These are phyloP conservation scores for Manis javanica DNA, from an alignment of 2,797 vertebrate species.

Conservation along the genomic window DNA sequence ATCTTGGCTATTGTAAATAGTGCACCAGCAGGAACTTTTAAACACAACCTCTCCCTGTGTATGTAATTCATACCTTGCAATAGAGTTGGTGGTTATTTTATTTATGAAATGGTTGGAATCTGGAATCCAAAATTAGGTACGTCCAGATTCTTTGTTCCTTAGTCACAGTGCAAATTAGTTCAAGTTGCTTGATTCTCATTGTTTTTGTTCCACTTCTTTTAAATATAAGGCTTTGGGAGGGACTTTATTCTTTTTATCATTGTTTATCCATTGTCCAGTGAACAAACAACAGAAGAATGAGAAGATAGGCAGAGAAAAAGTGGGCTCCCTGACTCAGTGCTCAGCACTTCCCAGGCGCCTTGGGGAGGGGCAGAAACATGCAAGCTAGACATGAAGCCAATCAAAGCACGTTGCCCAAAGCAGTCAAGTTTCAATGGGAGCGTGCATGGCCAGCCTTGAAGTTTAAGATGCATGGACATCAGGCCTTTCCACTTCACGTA, in stretches of 20 bases:
- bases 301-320: constrained; percentile 30
- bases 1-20: too few species aligned
- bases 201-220: constrained; percentile 29
- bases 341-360: constrained; percentile 25
- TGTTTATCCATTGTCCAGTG: not conserved
- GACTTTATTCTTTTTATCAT: constrained; percentile 1
- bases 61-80: not conserved
- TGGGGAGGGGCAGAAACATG: not conserved
- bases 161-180: constrained; percentile 20
- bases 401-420: not conserved
- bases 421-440: not conserved
- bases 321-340: not conserved
- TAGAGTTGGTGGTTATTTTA: constrained; percentile 19
- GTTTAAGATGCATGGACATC: constrained; percentile 61
- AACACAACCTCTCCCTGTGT: not conserved
- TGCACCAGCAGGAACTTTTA: not conserved
- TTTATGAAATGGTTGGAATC: constrained; percentile 46
- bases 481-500: constrained; percentile 70
- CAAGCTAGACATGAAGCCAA: not conserved
- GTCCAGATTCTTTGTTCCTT: constrained; percentile 3
- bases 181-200: constrained; percentile 20
- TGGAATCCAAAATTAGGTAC: constrained; percentile 13
- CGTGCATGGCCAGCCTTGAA: constrained; percentile 49
- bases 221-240: constrained; percentile 32
- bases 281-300: not conserved